phyloP scores from a whole-genome alignment of 2,797 vertebrate species.

The Sebastes itinus region DNA sequence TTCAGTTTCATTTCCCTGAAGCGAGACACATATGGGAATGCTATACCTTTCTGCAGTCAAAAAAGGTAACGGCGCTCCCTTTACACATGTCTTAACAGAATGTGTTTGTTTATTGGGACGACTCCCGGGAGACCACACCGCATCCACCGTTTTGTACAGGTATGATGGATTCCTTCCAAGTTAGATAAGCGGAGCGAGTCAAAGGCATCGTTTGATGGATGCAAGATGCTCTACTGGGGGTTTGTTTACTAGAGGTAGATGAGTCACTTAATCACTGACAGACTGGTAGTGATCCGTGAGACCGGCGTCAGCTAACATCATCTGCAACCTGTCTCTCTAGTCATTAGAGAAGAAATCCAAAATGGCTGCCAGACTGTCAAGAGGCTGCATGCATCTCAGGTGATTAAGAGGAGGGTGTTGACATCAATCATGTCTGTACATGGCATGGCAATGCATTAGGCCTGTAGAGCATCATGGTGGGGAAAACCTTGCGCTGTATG shows the following conservation, averaged over 20 bases:
- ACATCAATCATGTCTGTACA: slow-evolving; percentile 68
- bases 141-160: slow-evolving; percentile 55
- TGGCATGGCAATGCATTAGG: slow-evolving; percentile 30
- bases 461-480: slow-evolving; percentile 33
- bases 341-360: slow-evolving; percentile 76
- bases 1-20: slow-evolving; percentile 42
- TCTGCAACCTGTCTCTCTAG: slow-evolving; percentile 73
- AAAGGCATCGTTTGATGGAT: slow-evolving; percentile 74
- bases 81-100: slow-evolving; percentile 32
- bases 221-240: slow-evolving; percentile 70
- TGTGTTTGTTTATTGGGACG: slow-evolving; percentile 68
- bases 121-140: slow-evolving; percentile 47
- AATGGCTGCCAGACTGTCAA: slow-evolving; percentile 71
- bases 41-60: slow-evolving; percentile 17
- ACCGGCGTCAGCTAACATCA: slow-evolving; percentile 68
- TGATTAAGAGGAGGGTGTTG: slow-evolving; percentile 69
- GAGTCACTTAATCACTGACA: slow-evolving; percentile 82
- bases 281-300: slow-evolving; percentile 70
- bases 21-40: slow-evolving; percentile 46
- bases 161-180: slow-evolving; percentile 73
- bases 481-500: slow-evolving; percentile 26
- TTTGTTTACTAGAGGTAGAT: slow-evolving; percentile 76
- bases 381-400: slow-evolving; percentile 56
- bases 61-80: slow-evolving; percentile 18
- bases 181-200: slow-evolving; percentile 64